Evolutionary conservation across 2,888 invertebrate genomes (phyloP).

Genomic region (Hololepta plana): DNA sequence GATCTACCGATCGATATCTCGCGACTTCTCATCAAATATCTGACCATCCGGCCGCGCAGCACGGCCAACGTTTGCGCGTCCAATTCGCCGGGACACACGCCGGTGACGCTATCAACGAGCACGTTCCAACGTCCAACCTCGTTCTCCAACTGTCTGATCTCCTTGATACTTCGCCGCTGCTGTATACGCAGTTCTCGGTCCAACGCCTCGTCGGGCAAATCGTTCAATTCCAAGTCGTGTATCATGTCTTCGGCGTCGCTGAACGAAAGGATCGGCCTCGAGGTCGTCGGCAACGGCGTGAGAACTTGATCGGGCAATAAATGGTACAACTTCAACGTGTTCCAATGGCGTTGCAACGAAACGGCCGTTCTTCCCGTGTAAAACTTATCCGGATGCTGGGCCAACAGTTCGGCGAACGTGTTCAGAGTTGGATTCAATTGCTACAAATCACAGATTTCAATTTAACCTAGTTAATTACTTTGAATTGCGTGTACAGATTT

Average conservation of each 20-base stretch:
- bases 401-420: constrained; percentile 68
- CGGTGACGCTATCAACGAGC: constrained; percentile 76
- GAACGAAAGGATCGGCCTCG: constrained; percentile 43
- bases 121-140: constrained; percentile 82
- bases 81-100: constrained; percentile 70
- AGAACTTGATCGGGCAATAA: constrained; percentile 79
- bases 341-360: constrained; percentile 77
- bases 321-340: constrained; percentile 78
- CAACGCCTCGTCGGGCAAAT: constrained; percentile 62
- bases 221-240: constrained; percentile 65
- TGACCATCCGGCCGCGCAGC: constrained; percentile 73
- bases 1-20: constrained; percentile 90
- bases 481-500: constrained; percentile 43
- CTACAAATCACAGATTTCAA: constrained; percentile 8
- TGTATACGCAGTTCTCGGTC: constrained; percentile 56
- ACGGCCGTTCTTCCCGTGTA: constrained; percentile 77
- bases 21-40: constrained; percentile 85
- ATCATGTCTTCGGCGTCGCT: constrained; percentile 85
- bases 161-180: constrained; percentile 24
- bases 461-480: neutral
- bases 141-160: constrained; percentile 76
- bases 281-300: constrained; percentile 18
- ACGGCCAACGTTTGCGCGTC: constrained; percentile 90
- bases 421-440: constrained; percentile 40
- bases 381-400: constrained; percentile 70